phyloP scores from a whole-genome alignment of 2,113 vertebrate species.

The Lampris megalopsis region DNA sequence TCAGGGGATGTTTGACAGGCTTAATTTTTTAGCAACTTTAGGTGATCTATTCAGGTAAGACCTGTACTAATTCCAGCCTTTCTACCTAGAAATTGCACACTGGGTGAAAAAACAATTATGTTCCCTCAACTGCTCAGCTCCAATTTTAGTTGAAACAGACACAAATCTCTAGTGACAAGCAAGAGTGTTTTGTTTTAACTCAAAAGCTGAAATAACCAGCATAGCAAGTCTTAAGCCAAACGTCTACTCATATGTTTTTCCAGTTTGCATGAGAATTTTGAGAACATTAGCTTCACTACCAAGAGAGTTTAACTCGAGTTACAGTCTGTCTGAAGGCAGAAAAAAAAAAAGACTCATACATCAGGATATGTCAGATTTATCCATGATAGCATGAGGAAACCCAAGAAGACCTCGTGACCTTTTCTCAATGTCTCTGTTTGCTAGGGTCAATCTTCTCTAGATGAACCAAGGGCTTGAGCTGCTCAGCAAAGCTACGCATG shows the following conservation, averaged over 20 bases:
- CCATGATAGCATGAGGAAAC: background rate
- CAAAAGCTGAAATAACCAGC: conserved; percentile 17
- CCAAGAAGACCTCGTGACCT: conserved; percentile 8
- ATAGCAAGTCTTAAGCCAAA: conserved; percentile 8
- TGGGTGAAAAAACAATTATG: too few relatives aligned
- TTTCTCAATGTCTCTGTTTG: conserved; percentile 86
- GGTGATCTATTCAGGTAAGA: too few relatives aligned
- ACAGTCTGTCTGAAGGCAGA: background rate
- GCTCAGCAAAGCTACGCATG: conserved; percentile 97
- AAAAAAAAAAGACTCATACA: background rate
- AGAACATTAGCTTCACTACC: background rate
- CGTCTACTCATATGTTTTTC: conserved; percentile 34
- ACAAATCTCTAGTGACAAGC: background rate
- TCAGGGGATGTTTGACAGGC: too few relatives aligned
- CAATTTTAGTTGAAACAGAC: background rate
- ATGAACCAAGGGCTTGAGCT: conserved; percentile 95
- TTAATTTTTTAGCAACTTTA: too few relatives aligned
- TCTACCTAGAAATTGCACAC: too few relatives aligned
- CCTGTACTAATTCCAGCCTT: too few relatives aligned
- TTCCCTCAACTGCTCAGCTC: too few relatives aligned
- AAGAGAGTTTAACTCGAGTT: background rate
- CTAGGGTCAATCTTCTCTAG: conserved; percentile 97
- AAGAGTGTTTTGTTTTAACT: background rate
- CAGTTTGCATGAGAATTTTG: background rate
- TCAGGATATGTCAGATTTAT: background rate